These are phyloP conservation scores for Troides oblongomaculatus DNA, from an alignment of 2,888 invertebrate genomes.

Conservation along the genomic window DNA sequence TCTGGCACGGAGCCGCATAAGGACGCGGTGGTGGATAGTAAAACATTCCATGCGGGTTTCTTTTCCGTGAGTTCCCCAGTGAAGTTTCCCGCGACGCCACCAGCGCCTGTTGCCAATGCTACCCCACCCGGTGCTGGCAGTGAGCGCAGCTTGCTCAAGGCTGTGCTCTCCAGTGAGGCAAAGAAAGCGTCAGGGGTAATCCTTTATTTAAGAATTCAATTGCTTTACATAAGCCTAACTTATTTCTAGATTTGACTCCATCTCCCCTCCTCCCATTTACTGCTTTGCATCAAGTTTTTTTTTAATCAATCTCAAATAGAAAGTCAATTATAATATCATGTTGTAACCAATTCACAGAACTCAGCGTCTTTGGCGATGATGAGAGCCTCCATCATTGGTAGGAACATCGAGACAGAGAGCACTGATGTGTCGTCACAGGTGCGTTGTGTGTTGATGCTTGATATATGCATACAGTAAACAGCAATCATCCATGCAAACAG, in stretches of 20 bases:
- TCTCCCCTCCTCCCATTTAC: too few species aligned
- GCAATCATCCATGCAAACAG: too few species aligned
- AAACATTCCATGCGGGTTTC: conserved; percentile 72
- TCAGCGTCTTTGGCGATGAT: conserved; percentile 63
- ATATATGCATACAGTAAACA: too few species aligned
- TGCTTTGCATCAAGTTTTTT: too few species aligned
- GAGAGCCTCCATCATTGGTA: conserved; percentile 59
- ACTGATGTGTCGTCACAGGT: background rate
- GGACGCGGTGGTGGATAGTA: conserved; percentile 35
- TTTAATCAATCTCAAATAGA: too few species aligned
- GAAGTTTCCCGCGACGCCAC: conserved; percentile 35
- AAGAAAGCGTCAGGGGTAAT: conserved; percentile 53
- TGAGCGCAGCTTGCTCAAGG: conserved; percentile 48
- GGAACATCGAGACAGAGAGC: conserved; percentile 43
- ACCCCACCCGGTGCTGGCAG: conserved; percentile 33
- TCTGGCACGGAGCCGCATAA: background rate
- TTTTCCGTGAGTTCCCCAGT: conserved; percentile 67
- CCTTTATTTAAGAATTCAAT: too few species aligned
- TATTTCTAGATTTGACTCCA: too few species aligned
- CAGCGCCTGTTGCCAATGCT: too few species aligned
- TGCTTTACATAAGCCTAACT: too few species aligned
- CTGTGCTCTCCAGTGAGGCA: conserved; percentile 66
- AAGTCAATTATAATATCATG: too few species aligned
- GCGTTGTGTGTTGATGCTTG: background rate
- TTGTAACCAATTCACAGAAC: conserved; percentile 43